Evolutionary conservation across 2,888 invertebrate genomes (phyloP), one percentile per base, ranked within the genome.

Genomic region (Hirtodrosophila histrioides): DNA sequence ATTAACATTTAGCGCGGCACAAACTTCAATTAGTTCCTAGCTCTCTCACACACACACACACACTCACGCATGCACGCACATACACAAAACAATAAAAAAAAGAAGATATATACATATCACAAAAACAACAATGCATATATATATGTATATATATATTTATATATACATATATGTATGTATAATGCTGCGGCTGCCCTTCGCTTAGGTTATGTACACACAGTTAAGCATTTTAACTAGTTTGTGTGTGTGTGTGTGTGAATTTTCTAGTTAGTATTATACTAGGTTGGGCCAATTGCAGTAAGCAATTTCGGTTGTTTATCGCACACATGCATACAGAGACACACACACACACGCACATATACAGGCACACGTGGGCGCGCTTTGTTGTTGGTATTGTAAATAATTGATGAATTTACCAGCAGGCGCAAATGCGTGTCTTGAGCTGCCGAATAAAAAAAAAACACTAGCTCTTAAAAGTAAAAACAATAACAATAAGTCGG

Each of bases 401-500:
- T 41, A 56, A 49, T 61, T 35, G 49, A 40, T 17, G 27, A 51
- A 39, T 64, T 73, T 74, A 74, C 74, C 74, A 69, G 64, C 54
- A 39, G 40, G 11, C 55, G 33, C 31, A 55, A 61, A 73, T 56
- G 61, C 54, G 57, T 64, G 74, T 55, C 45, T 61, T 73, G 33
- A 53, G 48, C 36, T 62, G 56, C 54, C 43, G 56, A 72, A 68
- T 56, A 72, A 69, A 61, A 69, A 70, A 67, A 56, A 64, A 72
- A 64, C 60, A 73, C 60, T 62, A 74, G 41, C 61, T 41, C 64
- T 64, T 73, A 53, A 63, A 73, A 69, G 60, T 64, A 74, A 73
- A 73, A 74, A 74, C 74, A 74, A 74, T 74, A 74, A 74, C 74
- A 74, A 74, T 69, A 69, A 69, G 53, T 73, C 74, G 69, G 74